phyloP scores from a whole-genome alignment of 2,888 invertebrate species.

The Leptopilina myrica region DNA sequence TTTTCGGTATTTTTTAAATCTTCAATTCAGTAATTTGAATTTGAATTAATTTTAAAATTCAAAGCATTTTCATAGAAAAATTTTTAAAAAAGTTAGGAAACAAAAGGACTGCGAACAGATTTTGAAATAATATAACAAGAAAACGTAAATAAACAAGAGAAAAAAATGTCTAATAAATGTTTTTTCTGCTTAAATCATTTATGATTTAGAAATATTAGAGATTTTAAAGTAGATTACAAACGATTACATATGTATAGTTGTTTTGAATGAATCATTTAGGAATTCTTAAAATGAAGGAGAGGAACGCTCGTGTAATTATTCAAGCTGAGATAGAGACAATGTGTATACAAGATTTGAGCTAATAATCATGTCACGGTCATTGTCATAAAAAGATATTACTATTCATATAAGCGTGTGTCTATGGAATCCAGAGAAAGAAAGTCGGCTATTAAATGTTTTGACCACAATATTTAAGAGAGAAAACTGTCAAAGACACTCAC shows the following conservation, averaged over 20 bases:
- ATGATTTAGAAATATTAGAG: no score
- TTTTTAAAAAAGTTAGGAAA: no score
- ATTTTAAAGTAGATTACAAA: background rate
- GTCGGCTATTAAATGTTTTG: background rate
- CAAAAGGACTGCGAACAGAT: no score
- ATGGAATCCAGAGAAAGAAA: background rate
- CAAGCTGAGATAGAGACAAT: background rate
- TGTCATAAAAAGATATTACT: slow-evolving; percentile 19
- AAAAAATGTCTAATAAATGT: no score
- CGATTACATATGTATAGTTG: background rate
- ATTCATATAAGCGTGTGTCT: background rate
- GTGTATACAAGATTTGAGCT: background rate
- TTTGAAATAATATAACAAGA: no score
- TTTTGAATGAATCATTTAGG: background rate
- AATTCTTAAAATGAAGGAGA: background rate
- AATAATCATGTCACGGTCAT: slow-evolving; percentile 14
- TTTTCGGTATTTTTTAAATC: no score
- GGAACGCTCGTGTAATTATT: background rate
- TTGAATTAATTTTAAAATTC: no score
- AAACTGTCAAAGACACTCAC: slow-evolving; percentile 4
- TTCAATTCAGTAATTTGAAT: no score
- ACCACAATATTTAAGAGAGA: slow-evolving; percentile 25
- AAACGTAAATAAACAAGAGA: no score
- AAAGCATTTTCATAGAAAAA: no score
- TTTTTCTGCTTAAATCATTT: no score